phyloP scores from a whole-genome alignment of 1,140 invertebrate species.

The Brachionus manjavacas region DNA sequence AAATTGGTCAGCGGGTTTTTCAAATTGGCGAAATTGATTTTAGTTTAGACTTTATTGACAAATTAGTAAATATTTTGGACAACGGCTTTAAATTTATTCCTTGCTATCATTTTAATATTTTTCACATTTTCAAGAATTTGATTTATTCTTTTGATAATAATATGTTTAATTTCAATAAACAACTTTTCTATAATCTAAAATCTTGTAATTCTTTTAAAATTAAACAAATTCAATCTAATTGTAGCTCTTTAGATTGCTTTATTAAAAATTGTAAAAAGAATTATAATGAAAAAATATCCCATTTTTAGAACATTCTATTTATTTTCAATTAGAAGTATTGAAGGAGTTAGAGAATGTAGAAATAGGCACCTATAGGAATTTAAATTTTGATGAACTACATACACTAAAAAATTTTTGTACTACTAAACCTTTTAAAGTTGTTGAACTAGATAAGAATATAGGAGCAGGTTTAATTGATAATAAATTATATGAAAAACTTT shows the following conservation, averaged over 20 bases:
- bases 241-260: background rate
- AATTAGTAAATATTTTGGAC: background rate
- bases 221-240: background rate
- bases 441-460: conserved; percentile 14
- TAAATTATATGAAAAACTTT: background rate
- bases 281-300: background rate
- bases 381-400: background rate
- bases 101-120: conserved; percentile 13
- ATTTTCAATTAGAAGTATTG: conserved; percentile 15
- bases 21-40: background rate
- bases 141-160: background rate
- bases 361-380: background rate
- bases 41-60: background rate
- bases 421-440: background rate
- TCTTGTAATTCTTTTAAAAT: background rate
- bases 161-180: background rate
- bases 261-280: background rate
- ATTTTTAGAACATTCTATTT: background rate
- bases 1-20: background rate
- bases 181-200: background rate
- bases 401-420: background rate
- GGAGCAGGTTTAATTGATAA: background rate
- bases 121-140: conserved; percentile 20
- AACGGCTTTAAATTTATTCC: conserved; percentile 12
- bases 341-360: background rate